Base-by-base conservation (phyloP, 2,888 invertebrate species). In the Platycheirus albimanus region DNA sequence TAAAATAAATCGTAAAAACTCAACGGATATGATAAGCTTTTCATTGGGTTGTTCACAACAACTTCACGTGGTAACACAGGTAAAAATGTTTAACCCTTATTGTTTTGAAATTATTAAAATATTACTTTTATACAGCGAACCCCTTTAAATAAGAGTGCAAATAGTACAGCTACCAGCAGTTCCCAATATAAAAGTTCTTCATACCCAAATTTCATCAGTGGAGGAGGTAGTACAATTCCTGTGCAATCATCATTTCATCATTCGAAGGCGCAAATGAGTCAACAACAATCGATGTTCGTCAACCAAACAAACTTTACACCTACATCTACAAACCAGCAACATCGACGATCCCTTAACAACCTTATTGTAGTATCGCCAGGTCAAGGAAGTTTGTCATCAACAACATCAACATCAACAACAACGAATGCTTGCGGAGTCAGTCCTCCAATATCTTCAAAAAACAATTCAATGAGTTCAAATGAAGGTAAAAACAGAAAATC, bases 301-400 rank as follows among this genome's bases (percentile, higher is more conserved):
- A 86, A 86, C 19, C 85, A 84, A 15, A 75, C 85, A n/a, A 86
- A 86, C 4, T 77, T 77, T 30, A 33, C 19, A 4, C 33, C 71
- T 0, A 20, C 69, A 51, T 52, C 78, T 15, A 15, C 45, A n/a
- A 72, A 15, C 81, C 79, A 71, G 20, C 84, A 84, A 17, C 89
- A 89, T 85, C 87, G 90, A 33, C 89, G 90, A 17, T 91, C 91
- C n/a, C 84, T 91, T 0, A 91, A 89, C 72, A 91, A 90, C 86
- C 85, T 91, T 51, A 90, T 89, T 80, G 87, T 89, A 45, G 88
- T 90, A 4, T 85, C 89, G 69, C 88, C 89, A 0, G 89, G 88
- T 36, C 89, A 90, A 80, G 88, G 87, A 2, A 87, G 88, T 51
- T 71, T 89, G 0, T 86, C 89, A 84, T 85, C 71, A 84, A 71